A percentile compares a stretch with the other conserved stretches of the same genome.
These are phyloP conservation scores for Macrochelys suwanniensis DNA, from an alignment of 2,797 vertebrate genomes.

Conservation along the genomic window DNA sequence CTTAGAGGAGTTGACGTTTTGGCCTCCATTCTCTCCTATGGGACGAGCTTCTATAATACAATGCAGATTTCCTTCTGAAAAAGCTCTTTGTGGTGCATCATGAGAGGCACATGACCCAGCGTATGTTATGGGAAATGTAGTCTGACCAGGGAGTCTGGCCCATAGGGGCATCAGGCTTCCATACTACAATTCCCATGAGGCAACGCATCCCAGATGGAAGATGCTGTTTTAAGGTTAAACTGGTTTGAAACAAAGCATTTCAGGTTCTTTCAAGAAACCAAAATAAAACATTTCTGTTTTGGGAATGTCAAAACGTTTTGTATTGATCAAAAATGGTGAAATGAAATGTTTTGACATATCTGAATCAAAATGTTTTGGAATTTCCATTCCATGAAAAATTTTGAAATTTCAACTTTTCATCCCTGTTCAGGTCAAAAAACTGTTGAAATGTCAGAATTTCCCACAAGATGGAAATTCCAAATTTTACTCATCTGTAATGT, in stretches of 20 bases:
- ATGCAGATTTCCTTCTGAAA: neutral
- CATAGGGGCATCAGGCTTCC: neutral
- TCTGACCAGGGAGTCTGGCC: neutral
- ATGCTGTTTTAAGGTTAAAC: neutral
- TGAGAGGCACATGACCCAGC: neutral
- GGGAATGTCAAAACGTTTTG: neutral
- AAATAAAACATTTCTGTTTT: neutral
- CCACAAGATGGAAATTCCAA: neutral
- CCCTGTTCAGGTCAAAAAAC: neutral
- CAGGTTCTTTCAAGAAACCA: neutral
- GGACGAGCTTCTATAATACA: neutral
- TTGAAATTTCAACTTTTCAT: neutral
- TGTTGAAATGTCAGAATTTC: neutral
- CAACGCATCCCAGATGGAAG: neutral
- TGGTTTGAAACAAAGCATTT: neutral
- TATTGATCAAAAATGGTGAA: neutral
- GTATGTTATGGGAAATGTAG: neutral
- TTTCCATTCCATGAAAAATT: neutral
- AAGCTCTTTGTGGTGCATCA: neutral
- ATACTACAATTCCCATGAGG: neutral
- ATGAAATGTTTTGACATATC: neutral
- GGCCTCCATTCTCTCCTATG: neutral
- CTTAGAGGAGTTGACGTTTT: neutral
- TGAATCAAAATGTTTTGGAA: neutral
- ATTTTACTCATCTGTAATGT: neutral